Evolutionary conservation across 2,797 vertebrate species (phyloP).

Genomic region (Alfaro cultratus): DNA sequence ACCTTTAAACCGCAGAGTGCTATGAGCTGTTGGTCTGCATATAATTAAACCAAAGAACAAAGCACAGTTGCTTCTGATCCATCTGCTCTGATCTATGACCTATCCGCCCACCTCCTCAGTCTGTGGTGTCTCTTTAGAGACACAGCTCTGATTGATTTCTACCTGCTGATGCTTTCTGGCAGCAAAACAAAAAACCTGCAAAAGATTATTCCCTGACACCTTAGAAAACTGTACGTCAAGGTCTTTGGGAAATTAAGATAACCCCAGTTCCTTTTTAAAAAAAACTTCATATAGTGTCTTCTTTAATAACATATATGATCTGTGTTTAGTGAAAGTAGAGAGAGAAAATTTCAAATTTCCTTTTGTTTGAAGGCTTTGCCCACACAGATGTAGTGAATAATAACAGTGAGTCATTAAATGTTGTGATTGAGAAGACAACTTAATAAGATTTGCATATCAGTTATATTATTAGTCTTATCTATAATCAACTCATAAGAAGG

Average conservation of each 20-base stretch:
- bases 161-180: slow-evolving; percentile 31
- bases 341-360: slow-evolving; percentile 12
- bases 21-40: not conserved
- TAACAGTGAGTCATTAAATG: not conserved
- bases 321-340: slow-evolving; percentile 28
- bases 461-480: not conserved
- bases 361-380: not conserved
- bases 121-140: slow-evolving; percentile 12
- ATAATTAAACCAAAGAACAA: not conserved
- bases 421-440: not conserved
- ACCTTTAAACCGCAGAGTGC: too few species aligned
- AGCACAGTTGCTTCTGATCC: not conserved
- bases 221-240: slow-evolving; percentile 11
- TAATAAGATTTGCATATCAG: not conserved
- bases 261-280: too few species aligned
- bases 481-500: not conserved
- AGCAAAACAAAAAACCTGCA: slow-evolving; percentile 11
- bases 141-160: slow-evolving; percentile 39
- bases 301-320: too few species aligned
- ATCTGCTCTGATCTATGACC: slow-evolving; percentile 27
- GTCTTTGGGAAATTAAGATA: too few species aligned
- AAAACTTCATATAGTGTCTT: too few species aligned
- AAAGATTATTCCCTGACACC: slow-evolving; percentile 32
- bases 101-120: slow-evolving; percentile 28
- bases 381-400: not conserved